Base-by-base conservation (phyloP, 2,888 invertebrate species). In the Diogma glabrata region DNA sequence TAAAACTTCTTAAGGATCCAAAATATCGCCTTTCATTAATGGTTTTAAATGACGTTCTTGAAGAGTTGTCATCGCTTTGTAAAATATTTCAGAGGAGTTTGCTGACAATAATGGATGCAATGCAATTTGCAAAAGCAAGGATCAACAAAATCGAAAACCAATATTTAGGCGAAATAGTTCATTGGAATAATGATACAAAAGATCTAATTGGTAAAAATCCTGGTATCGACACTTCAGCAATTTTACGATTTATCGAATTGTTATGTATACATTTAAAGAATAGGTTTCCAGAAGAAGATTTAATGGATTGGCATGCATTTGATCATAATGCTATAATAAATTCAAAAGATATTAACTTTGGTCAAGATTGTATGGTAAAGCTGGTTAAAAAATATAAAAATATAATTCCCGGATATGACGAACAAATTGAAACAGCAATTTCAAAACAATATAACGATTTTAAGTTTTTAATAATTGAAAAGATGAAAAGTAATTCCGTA, bases 391-490 rank as follows among this genome's bases (percentile, higher is more conserved):
- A 49, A 24, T 49, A 49, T 49, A 40, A 24, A 26, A 49, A 26
- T 26, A 40, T 49, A 17, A 49, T 49, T 40, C 49, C 49, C 6
- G 40, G 26, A 40, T 49, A 49, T 49, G 26, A 49, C 24, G 40
- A 49, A 33, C n/a, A n/a, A 49, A 36, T 23, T 12, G 23, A 2
- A 36, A 36, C 36, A 49, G 16, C 36, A 36, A 36, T 36, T 36
- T 43, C 20, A 43, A 17, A 47, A 30, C 30, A 47, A 47, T 47
- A 30, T 33, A 47, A 8, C 6, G 47, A 47, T 47, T 47, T 47
- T 19, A 47, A 47, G n/a, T 47, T 47, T 47, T 47, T 47, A 47
- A 47, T 47, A 7, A 48, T 48, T n/a, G 48, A 48, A 48, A 48
- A 48, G 23, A 48, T 48, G 36, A 48, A 36, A 48, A 48, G 36